phyloP scores from a whole-genome alignment of 2,113 vertebrate genomes.

The Pao palembangensis region DNA sequence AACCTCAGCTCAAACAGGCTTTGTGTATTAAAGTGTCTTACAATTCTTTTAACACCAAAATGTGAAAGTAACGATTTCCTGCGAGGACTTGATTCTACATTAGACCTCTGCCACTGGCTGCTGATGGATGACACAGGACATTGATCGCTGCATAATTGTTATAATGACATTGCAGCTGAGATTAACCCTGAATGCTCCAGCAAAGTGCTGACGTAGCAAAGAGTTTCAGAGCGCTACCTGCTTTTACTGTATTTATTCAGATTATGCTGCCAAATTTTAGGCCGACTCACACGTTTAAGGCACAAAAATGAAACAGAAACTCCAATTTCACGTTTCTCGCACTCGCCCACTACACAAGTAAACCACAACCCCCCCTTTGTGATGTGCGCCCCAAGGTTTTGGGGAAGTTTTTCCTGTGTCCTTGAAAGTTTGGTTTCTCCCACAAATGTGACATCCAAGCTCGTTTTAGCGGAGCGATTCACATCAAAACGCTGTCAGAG shows the following conservation, averaged over 20 bases:
- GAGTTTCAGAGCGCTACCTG: slow-evolving; percentile 4
- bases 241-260: not conserved
- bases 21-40: too few species aligned
- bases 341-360: slow-evolving; percentile 50
- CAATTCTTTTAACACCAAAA: not conserved
- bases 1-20: too few species aligned
- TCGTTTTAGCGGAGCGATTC: slow-evolving; percentile 48
- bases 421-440: slow-evolving; percentile 53
- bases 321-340: slow-evolving; percentile 51
- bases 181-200: slow-evolving; percentile 32
- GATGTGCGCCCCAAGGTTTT: slow-evolving; percentile 27
- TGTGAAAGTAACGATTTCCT: not conserved
- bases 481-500: slow-evolving; percentile 54
- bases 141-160: slow-evolving; percentile 49
- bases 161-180: slow-evolving; percentile 27
- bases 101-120: slow-evolving; percentile 6
- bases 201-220: slow-evolving; percentile 51
- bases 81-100: not conserved
- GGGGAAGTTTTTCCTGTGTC: slow-evolving; percentile 43
- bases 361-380: slow-evolving; percentile 43
- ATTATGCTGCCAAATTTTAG: too few species aligned
- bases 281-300: slow-evolving; percentile 12
- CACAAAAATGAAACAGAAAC: slow-evolving; percentile 58
- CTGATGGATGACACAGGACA: slow-evolving; percentile 45
- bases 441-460: slow-evolving; percentile 37